Evolutionary conservation across 2,797 vertebrate genomes (phyloP), one percentile per base, ranked within the genome.

Genomic region (Passerculus sandwichensis): DNA sequence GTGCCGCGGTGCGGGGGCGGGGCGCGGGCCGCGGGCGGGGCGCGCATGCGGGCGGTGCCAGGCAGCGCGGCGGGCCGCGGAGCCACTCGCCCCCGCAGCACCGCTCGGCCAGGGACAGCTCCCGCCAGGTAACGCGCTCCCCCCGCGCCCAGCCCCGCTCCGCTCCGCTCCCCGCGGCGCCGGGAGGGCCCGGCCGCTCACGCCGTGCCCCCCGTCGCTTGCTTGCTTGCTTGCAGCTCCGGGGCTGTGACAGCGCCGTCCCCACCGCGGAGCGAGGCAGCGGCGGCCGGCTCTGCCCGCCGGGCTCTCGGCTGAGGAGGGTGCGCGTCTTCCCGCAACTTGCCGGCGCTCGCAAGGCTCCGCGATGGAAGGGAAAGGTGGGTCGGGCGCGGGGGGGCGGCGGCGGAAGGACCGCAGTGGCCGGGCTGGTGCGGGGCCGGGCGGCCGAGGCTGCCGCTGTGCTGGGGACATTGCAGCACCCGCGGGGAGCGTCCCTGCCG

Each of bases 21-120:
- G 40, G 40, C 40, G 40, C 40, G 40, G 42, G 42, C 40, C 40
- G 40, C 40, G 40, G 40, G 40, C 44, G 44, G 81, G 62, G 47
- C 89, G 97, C 96, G 96, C 98, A 98, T 98, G 98, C 97, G 97
- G 83, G 88, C 83, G 88, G 88, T 60, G 67, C 92, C 93, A 69
- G 95, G 83, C 94, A 95, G 97, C 96, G 71, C 95, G 95, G 97
- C 94, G 96, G 97, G 97, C 97, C 89, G 97, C 96, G 95, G 97
- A 92, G 97, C 95, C 97, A 97, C 97, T 97, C 93, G 94, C 96
- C 97, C 97, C 97, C 97, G 95, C 98, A 98, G 98, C 97, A 97
- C 97, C 97, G 94, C 95, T 90, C 89, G 66, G 65, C 62, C 88
- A 97, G 95, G 95, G 97, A 98, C 97, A 84, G 86, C 89, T 93